A percentile compares a stretch with the other conserved stretches of the same genome.
Evolutionary conservation across 1,140 invertebrate species (phyloP).

Genomic region (Diprion similis): DNA sequence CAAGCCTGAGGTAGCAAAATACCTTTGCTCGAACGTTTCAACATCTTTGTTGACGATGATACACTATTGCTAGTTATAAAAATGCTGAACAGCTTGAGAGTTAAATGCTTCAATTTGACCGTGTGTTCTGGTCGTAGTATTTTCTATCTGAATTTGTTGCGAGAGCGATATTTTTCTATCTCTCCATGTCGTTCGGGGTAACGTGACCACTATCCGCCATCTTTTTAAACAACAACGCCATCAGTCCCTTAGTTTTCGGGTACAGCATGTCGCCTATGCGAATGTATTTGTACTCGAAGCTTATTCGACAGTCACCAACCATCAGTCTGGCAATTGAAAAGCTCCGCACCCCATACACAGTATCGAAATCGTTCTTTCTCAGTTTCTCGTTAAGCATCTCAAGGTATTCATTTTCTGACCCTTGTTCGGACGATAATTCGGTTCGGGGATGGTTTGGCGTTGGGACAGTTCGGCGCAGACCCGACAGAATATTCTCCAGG

Average conservation of each 20-base stretch:
- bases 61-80: no score
- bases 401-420: no score
- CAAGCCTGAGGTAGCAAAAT: background rate
- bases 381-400: no score
- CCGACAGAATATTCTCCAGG: background rate
- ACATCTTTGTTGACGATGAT: conserved; percentile 18
- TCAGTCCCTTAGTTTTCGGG: background rate
- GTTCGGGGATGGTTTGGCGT: no score
- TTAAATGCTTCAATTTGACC: background rate
- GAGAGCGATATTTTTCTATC: background rate
- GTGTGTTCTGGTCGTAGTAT: background rate
- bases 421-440: no score
- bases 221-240: background rate
- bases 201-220: background rate
- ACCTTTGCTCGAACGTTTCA: no score
- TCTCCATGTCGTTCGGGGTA: background rate
- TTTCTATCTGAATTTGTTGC: background rate
- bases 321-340: no score
- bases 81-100: background rate
- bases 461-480: background rate
- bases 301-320: background rate
- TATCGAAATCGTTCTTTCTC: background rate
- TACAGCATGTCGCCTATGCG: background rate
- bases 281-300: background rate
- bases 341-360: no score